phyloP scores from a whole-genome alignment of 2,113 vertebrate species.

The Leptodactylus fuscus region DNA sequence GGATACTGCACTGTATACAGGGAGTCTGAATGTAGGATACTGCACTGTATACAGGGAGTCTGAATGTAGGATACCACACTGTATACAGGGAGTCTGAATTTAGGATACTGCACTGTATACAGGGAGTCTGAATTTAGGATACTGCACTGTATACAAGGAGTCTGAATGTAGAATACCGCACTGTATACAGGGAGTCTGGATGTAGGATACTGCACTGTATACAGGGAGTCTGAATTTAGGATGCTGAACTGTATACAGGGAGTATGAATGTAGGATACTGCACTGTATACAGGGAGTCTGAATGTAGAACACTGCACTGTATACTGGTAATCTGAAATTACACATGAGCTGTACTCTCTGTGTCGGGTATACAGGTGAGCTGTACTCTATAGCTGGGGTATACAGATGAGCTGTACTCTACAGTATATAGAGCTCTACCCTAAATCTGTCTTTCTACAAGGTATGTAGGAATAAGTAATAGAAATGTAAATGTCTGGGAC shows the following conservation, averaged over 20 bases:
- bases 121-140: no score
- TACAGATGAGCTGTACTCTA: no score
- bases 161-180: not conserved
- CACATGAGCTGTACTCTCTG: not conserved
- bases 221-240: not conserved
- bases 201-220: not conserved
- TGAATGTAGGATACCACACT: not conserved
- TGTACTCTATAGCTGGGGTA: no score
- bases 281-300: not conserved
- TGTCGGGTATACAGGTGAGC: no score
- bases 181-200: not conserved
- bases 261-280: not conserved
- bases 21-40: no score
- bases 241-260: not conserved
- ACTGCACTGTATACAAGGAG: not conserved
- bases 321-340: not conserved
- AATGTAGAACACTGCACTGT: no score
- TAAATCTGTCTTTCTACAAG: no score
- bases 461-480: not conserved
- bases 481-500: not conserved
- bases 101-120: not conserved
- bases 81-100: not conserved
- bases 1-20: not conserved
- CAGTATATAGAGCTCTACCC: no score
- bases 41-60: not conserved